These are phyloP conservation scores for Thymallus thymallus DNA, from an alignment of 2,113 vertebrate species.

Conservation along the genomic window DNA sequence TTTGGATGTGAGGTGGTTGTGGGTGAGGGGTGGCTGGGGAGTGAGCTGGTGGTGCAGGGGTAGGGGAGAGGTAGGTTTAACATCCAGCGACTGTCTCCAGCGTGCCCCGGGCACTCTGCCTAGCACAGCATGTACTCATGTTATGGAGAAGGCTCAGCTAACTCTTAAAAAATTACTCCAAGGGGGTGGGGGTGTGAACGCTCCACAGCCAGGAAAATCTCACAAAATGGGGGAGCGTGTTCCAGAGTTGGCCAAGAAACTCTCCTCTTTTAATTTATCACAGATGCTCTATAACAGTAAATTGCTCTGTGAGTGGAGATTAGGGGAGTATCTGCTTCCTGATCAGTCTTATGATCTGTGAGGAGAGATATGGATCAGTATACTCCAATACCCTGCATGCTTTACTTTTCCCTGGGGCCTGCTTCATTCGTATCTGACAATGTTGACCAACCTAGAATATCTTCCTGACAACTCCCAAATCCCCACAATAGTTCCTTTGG, in stretches of 20 bases:
- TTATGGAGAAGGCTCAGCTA: constrained; percentile 50
- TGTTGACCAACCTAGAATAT: constrained; percentile 28
- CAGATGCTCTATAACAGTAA: constrained; percentile 16
- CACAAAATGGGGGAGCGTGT: constrained; percentile 50
- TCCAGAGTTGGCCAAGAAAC: constrained; percentile 35
- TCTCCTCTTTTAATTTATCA: constrained; percentile 39
- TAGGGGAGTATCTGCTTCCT: constrained; percentile 11
- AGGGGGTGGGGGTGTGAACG: constrained; percentile 35
- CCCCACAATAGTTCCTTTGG: constrained; percentile 4
- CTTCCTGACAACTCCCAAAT: constrained; percentile 2
- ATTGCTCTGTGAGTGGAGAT: background rate
- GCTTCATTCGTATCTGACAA: constrained; percentile 33
- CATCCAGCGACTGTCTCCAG: constrained; percentile 40
- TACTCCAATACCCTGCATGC: constrained; percentile 23
- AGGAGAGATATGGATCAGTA: constrained; percentile 45
- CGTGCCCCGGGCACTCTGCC: constrained; percentile 46
- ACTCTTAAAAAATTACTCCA: constrained; percentile 24
- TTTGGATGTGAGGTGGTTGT: constrained; percentile 7
- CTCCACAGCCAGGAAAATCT: constrained; percentile 58
- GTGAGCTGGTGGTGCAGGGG: no score
- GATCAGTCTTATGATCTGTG: constrained; percentile 25
- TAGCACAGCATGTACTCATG: constrained; percentile 54
- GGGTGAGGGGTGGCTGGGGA: background rate
- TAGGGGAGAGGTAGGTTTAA: constrained; percentile 2
- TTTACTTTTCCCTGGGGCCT: constrained; percentile 26